Base-by-base conservation (phyloP, 1,140 invertebrate species). In the Drosophila pandora region DNA sequence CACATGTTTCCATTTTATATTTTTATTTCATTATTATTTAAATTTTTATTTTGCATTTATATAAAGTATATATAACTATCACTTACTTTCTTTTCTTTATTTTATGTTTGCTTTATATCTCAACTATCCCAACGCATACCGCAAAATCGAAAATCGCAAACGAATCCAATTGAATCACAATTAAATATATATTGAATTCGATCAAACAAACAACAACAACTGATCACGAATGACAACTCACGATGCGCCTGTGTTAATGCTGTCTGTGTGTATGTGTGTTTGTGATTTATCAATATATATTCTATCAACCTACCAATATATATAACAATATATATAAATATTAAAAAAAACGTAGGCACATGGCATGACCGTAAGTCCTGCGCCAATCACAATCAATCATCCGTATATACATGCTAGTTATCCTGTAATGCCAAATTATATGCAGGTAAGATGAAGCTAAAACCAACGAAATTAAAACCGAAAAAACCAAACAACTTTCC, bases 341-440 rank as follows among this genome's bases (percentile, higher is more conserved):
- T 53, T 73, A 71, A 68, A 56, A 43, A 68, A 74, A 53, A 65
- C 60, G 48, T 85, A 92, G 91, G 91, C 91, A 90, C 91, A 92
- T 90, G 91, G 91, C 81, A 92, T 92, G 91, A 92, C 91, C 70
- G 91, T 92, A 84, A 92, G 90, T 92, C 91, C 91, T 85, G 91
- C 91, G 90, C 91, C 91, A 90, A 90, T 92, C 91, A 92, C 91
- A 87, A 90, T 92, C 80, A 92, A 91, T 89, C 91, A 92, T 92
- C 90, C 89, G 89, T 92, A 91, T 90, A 81, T 91, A 87, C 91
- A 92, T 76, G 85, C 91, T 91, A 90, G 83, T 91, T 92, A 90
- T 92, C 90, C 90, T 90, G 91, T 91, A 77, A 84, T 91, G 82
- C 90, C 91, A 90, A 90, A 90, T 85, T 92, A 91, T 88, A 88